These are phyloP conservation scores for Archips xylosteana DNA, from an alignment of 2,888 invertebrate species.

Conservation along the genomic window DNA sequence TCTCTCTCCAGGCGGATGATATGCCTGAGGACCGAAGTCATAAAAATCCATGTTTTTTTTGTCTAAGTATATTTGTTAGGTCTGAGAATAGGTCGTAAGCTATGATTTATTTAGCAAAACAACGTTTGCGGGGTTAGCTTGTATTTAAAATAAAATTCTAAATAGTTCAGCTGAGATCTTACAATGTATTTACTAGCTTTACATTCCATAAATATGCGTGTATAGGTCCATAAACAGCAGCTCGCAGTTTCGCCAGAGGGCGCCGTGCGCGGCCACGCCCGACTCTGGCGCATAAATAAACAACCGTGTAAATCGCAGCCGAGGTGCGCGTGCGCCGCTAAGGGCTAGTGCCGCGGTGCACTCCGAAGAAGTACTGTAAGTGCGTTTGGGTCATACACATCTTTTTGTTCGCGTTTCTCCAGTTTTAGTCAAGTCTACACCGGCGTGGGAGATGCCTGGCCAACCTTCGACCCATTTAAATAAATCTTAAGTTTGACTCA, in stretches of 20 bases:
- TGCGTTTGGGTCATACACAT: background rate
- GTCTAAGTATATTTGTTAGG: no score
- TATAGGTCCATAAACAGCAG: slow-evolving; percentile 61
- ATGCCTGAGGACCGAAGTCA: no score
- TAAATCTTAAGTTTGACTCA: no score
- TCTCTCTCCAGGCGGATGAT: no score
- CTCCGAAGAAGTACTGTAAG: slow-evolving; percentile 12
- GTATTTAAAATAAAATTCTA: background rate
- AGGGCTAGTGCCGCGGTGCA: slow-evolving; percentile 33
- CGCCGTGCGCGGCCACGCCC: slow-evolving; percentile 71
- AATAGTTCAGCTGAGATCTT: background rate
- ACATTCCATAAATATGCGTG: slow-evolving; percentile 3
- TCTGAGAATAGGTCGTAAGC: no score
- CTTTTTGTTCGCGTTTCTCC: no score
- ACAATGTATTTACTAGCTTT: slow-evolving; percentile 4
- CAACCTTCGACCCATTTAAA: no score
- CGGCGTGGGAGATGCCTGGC: no score
- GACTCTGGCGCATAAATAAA: slow-evolving; percentile 50
- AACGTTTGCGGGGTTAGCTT: no score
- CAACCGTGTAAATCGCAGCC: slow-evolving; percentile 51
- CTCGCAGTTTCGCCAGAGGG: slow-evolving; percentile 57
- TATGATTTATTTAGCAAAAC: no score
- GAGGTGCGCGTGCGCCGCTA: slow-evolving; percentile 45
- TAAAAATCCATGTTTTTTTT: no score
- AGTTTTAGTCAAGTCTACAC: no score